phyloP scores from a whole-genome alignment of 2,113 vertebrate species.

The Trematomus loennbergii region DNA sequence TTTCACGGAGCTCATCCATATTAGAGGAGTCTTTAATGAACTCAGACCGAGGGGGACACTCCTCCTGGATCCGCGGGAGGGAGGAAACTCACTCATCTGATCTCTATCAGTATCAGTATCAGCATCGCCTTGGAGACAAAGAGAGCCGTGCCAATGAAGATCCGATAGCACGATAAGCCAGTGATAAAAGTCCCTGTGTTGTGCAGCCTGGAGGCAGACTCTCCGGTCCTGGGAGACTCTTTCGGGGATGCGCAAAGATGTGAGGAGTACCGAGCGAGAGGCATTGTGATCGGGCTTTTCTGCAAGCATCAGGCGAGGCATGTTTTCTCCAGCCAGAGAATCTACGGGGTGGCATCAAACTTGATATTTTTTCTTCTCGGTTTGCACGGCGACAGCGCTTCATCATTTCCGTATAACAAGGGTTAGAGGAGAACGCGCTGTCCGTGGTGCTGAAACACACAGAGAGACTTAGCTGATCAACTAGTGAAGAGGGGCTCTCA shows the following conservation, averaged over 20 bases:
- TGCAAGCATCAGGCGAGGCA: conserved; percentile 54
- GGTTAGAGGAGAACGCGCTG: conserved; percentile 57
- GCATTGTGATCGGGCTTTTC: conserved; percentile 65
- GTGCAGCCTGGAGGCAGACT: conserved; percentile 69
- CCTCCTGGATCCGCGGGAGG: conserved; percentile 61
- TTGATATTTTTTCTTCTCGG: conserved; percentile 37
- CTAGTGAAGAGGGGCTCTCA: conserved; percentile 62
- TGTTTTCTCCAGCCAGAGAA: conserved; percentile 53
- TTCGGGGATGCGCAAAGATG: conserved; percentile 72
- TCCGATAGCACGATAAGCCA: conserved; percentile 27
- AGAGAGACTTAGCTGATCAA: conserved; percentile 62
- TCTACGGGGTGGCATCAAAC: conserved; percentile 59
- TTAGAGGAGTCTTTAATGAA: conserved; percentile 70
- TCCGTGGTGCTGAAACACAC: conserved; percentile 69
- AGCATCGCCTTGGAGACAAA: conserved; percentile 61
- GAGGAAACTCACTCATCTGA: conserved; percentile 31
- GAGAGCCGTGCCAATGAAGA: conserved; percentile 42
- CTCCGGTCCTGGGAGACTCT: conserved; percentile 82
- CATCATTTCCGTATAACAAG: conserved; percentile 16
- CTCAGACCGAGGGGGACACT: conserved; percentile 58
- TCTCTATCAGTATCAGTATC: conserved; percentile 52
- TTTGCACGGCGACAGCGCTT: conserved; percentile 5
- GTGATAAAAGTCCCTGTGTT: conserved; percentile 46
- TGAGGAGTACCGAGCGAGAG: conserved; percentile 60
- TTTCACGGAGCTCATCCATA: conserved; percentile 45